Evolutionary conservation across 2,888 invertebrate species (phyloP), one percentile per base, ranked within the genome.

Genomic region (Augiades crinisus): DNA sequence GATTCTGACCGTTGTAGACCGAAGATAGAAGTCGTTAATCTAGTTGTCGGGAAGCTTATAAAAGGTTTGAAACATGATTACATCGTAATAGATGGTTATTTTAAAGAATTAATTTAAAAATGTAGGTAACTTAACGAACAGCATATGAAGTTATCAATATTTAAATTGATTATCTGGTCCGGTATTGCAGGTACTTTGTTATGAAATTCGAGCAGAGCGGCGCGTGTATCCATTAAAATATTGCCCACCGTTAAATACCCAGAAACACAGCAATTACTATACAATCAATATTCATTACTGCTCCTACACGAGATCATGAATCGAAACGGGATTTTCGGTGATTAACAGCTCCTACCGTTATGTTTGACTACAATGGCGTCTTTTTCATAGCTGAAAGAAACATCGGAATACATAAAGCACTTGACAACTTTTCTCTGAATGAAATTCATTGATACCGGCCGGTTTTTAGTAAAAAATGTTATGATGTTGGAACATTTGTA

Each of bases 401-500:
- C 10, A 4, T 10, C 12, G n/a, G n/a, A n/a, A n/a, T n/a, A 27
- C 12, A 10, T 37, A 5, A 37, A 49, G 54, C 64, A 62, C 56
- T 62, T 53, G 55, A 59, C 61, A 56, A 67, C 72, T 63, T 74
- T 27, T 30, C 30, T 30, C 12, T 72, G 75, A 75, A 59, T 24
- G 61, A 64, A 38, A 37, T 38, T 17, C 51, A 37, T 44, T 31
- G 16, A 37, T 24, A 14, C 63, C 64, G 49, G 62, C 59, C 62
- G 67, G 64, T 68, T 68, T 51, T 36, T 7, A 54, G 40, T 53
- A 61, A 63, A 70, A 74, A 74, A 65, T 67, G 64, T 60, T 63
- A 63, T 67, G 67, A 66, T 61, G 50, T 47, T 52, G 61, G 54
- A 65, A 63, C 62, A 67, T 68, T 60, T 70, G 68, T 77, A 71